Percentiles rank a stretch among this genome's conserved stretches.
Conservation (phyloP, 2,888 invertebrate genomes). For the Willowsia nigromaculata region DNA sequence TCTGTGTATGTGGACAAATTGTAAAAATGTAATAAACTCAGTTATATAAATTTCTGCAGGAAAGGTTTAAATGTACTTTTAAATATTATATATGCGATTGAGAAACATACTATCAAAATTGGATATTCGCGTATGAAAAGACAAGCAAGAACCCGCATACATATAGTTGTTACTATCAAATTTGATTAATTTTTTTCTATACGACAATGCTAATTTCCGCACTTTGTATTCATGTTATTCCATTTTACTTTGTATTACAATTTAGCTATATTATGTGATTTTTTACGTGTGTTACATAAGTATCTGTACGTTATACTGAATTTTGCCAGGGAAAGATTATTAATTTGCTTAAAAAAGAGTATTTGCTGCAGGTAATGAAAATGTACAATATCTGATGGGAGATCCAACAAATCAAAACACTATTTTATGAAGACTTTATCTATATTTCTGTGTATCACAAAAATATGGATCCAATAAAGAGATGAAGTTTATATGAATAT, state of each 20-base stretch:
- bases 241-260: conserved; percentile 50
- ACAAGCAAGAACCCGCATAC: conserved; percentile 47
- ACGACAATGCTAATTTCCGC: conserved; percentile 40
- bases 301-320: not conserved
- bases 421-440: conserved; percentile 68
- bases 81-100: not conserved
- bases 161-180: not conserved
- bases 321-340: conserved; percentile 20
- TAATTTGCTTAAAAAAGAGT: conserved; percentile 21
- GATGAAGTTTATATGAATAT: conserved; percentile 39
- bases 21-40: conserved; percentile 44
- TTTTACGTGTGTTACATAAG: conserved; percentile 53
- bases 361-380: conserved; percentile 62
- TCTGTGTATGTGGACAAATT: not conserved
- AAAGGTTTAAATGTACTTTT: conserved; percentile 48
- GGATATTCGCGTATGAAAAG: conserved; percentile 26
- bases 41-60: conserved; percentile 56
- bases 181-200: conserved; percentile 40
- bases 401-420: conserved; percentile 62
- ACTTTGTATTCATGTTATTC: conserved; percentile 33
- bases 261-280: conserved; percentile 31
- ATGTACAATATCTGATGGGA: conserved; percentile 64
- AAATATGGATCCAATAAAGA: conserved; percentile 52
- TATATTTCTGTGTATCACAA: conserved; percentile 53
- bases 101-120: not conserved